Evolutionary conservation across 2,113 vertebrate genomes (phyloP).

Genomic region (Phainopepla nitens): DNA sequence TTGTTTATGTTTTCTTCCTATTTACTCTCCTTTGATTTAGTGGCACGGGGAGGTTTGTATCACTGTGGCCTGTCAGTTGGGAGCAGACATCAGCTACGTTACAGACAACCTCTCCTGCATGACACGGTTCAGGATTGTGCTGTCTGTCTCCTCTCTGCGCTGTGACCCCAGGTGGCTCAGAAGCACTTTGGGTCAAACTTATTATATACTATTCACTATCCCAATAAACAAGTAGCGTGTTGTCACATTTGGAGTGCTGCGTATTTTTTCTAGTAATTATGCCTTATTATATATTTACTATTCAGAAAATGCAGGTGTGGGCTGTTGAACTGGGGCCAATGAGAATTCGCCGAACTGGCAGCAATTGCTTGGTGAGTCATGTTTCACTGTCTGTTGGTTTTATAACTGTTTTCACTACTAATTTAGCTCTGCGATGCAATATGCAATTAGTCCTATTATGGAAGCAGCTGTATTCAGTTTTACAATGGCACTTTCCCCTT

Average conservation of each 20-base stretch:
- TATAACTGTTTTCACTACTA: conserved; percentile 92
- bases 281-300: conserved; percentile 98
- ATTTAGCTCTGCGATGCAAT: conserved; percentile 91
- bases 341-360: conserved; percentile 81
- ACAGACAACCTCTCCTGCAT: not conserved
- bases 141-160: not conserved
- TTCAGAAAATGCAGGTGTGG: conserved; percentile 96
- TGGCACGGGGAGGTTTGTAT: not conserved
- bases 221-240: conserved; percentile 83
- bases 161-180: conserved; percentile 62
- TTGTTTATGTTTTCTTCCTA: conserved; percentile 55
- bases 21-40: conserved; percentile 53
- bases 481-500: conserved; percentile 72
- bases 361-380: conserved; percentile 82
- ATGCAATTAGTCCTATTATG: conserved; percentile 95
- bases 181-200: conserved; percentile 69
- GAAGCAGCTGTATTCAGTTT: conserved; percentile 91
- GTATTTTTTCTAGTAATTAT: conserved; percentile 96
- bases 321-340: conserved; percentile 85
- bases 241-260: conserved; percentile 84
- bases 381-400: conserved; percentile 85
- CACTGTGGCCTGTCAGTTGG: not conserved
- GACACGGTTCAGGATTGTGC: not conserved
- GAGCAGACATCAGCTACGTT: not conserved
- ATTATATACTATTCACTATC: conserved; percentile 77